Evolutionary conservation across 2,113 vertebrate species (phyloP), one percentile per base, ranked within the genome.

Genomic region (Oceanites oceanicus): DNA sequence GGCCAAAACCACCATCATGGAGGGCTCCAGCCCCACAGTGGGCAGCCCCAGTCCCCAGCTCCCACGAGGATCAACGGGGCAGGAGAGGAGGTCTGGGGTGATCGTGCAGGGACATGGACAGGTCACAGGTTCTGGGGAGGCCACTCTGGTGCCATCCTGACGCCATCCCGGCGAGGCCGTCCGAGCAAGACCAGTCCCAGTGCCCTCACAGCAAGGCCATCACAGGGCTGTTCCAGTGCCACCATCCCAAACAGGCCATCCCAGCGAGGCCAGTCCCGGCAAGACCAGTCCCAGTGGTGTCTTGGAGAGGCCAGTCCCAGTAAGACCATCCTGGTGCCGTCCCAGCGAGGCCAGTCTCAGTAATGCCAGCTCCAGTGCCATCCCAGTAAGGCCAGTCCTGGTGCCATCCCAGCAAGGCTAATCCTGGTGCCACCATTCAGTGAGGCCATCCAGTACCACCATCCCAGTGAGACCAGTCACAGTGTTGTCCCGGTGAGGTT

Each of bases 61-160:
- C 30, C 36, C 58, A 19, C 3, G 1, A n/a, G 40, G 66, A 53
- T 19, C 0, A 0, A 15, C 0, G 2, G 56, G 36, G 30, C 30
- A 47, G 30, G 38, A 74, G 7, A 32, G 26, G 59, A 89, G 55
- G 5, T 22, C 1, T 62, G 4, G 15, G 59, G 73, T 49, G 17
- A 58, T 73, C 90, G 88, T 95, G 81, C 38, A 42, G 62, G 40
- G n/a, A 76, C 79, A 42, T 6, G 15, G 78, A 53, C 10, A 74
- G 30, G 61, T 34, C 29, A 25, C 32, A 53, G 22, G 50, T 42
- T 13, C 15, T 22, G 58, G 29, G 34, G 30, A 52, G 52, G 30
- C 7, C 72, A 74, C 17, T 15, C 22, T 12, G 9, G 9, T 32
- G 38, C n/a, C 8, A 6, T 47, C 36, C 34, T 3, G 10, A 11